phyloP scores from a whole-genome alignment of 2,797 vertebrate species.

The Rhinoraja longicauda region DNA sequence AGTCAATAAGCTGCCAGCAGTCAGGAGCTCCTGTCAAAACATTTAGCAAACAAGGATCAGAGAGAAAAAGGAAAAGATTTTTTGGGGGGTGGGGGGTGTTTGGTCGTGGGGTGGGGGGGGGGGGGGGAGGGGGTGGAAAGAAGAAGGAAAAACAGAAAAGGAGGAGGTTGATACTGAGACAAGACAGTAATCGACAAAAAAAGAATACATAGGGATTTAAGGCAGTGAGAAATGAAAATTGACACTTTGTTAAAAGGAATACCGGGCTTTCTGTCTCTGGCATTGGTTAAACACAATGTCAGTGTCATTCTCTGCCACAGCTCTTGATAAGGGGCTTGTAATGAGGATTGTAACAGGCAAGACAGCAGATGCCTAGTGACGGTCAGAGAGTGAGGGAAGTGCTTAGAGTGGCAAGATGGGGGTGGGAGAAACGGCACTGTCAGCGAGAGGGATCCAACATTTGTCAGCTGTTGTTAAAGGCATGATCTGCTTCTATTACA shows the following conservation, averaged over 20 bases:
- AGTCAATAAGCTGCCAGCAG: conserved; percentile 98
- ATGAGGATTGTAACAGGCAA: conserved; percentile 29
- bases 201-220: conserved; percentile 78
- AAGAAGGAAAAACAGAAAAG: conserved; percentile 45
- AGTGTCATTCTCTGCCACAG: conserved; percentile 21
- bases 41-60: conserved; percentile 93
- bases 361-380: neutral
- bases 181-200: conserved; percentile 67
- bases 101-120: conserved; percentile 40
- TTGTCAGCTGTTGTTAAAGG: conserved; percentile 32
- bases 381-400: neutral
- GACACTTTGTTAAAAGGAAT: conserved; percentile 50
- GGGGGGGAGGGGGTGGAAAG: conserved; percentile 33
- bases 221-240: conserved; percentile 79
- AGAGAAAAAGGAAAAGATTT: conserved; percentile 68
- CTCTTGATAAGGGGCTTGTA: conserved; percentile 28
- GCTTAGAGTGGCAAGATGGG: neutral
- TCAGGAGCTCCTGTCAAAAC: conserved; percentile 99
- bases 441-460: neutral
- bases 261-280: neutral
- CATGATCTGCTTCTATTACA: conserved; percentile 4
- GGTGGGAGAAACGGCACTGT: neutral
- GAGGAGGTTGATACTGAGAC: conserved; percentile 63
- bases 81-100: conserved; percentile 47
- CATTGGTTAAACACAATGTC: conserved; percentile 32